phyloP scores from a whole-genome alignment of 2,113 vertebrate species.

The Chaenogobius annularis region DNA sequence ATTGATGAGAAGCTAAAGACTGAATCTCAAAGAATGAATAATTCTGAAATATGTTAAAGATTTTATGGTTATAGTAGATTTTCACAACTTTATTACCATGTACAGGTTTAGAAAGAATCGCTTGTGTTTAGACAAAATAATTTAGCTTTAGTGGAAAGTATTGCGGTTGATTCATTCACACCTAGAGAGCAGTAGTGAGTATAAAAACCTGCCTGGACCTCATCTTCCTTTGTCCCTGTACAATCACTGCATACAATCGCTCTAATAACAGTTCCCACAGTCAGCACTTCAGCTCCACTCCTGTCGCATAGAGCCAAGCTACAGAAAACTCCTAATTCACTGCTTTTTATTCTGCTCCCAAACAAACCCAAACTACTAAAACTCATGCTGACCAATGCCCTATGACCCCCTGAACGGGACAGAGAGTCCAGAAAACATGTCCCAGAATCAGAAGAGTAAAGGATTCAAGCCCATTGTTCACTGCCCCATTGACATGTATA shows the following conservation, averaged over 20 bases:
- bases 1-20: too few species aligned
- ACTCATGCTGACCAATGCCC: slow-evolving; percentile 35
- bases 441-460: slow-evolving; percentile 63
- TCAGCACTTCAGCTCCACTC: slow-evolving; percentile 41
- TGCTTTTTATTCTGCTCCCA: slow-evolving; percentile 12
- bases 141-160: not conserved
- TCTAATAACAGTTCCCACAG: slow-evolving; percentile 40
- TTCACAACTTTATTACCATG: not conserved
- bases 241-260: slow-evolving; percentile 30
- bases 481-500: slow-evolving; percentile 79
- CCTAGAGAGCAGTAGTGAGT: slow-evolving; percentile 36
- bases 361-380: slow-evolving; percentile 19
- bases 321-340: slow-evolving; percentile 45
- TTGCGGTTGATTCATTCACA: not conserved
- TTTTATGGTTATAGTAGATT: not conserved
- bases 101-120: not conserved
- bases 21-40: too few species aligned
- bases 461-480: slow-evolving; percentile 69
- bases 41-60: too few species aligned
- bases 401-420: slow-evolving; percentile 9
- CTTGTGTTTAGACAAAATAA: too few species aligned
- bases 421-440: slow-evolving; percentile 49
- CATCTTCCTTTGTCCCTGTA: slow-evolving; percentile 38
- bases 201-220: slow-evolving; percentile 9
- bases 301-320: slow-evolving; percentile 22